Evolutionary conservation across 2,797 vertebrate species (phyloP).

Genomic region (Pogonophryne albipinna): DNA sequence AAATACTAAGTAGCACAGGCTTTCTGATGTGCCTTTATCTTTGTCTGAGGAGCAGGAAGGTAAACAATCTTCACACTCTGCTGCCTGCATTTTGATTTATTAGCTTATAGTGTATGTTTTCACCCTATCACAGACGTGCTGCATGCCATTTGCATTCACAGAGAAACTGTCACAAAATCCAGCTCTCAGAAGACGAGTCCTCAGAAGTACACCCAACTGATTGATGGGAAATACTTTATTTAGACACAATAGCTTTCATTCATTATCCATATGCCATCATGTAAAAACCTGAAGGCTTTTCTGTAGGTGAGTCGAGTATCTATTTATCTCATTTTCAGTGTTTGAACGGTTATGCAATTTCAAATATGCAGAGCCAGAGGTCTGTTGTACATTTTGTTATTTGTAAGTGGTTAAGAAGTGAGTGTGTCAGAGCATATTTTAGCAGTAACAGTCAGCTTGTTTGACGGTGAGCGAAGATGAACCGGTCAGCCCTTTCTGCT

Average conservation of each 20-base stretch:
- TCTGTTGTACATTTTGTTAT: slow-evolving; percentile 43
- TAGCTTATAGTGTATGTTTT: slow-evolving; percentile 52
- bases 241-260: slow-evolving; percentile 49
- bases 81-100: slow-evolving; percentile 68
- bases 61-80: slow-evolving; percentile 61
- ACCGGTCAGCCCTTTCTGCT: slow-evolving; percentile 49
- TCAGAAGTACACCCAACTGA: slow-evolving; percentile 48
- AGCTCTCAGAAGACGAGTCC: slow-evolving; percentile 30
- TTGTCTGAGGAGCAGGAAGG: slow-evolving; percentile 50
- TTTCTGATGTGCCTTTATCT: slow-evolving; percentile 52
- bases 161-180: slow-evolving; percentile 50
- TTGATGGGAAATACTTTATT: slow-evolving; percentile 59
- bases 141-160: slow-evolving; percentile 60
- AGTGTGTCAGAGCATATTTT: slow-evolving; percentile 40
- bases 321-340: slow-evolving; percentile 37
- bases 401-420: slow-evolving; percentile 51
- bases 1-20: slow-evolving; percentile 34
- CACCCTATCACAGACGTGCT: slow-evolving; percentile 45
- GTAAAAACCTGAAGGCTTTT: slow-evolving; percentile 55
- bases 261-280: slow-evolving; percentile 68
- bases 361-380: slow-evolving; percentile 49
- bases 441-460: slow-evolving; percentile 39
- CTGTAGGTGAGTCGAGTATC: slow-evolving; percentile 50
- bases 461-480: slow-evolving; percentile 47
- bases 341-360: slow-evolving; percentile 57